phyloP scores from a whole-genome alignment of 1,140 invertebrate species.

The Zaprionus vittiger region DNA sequence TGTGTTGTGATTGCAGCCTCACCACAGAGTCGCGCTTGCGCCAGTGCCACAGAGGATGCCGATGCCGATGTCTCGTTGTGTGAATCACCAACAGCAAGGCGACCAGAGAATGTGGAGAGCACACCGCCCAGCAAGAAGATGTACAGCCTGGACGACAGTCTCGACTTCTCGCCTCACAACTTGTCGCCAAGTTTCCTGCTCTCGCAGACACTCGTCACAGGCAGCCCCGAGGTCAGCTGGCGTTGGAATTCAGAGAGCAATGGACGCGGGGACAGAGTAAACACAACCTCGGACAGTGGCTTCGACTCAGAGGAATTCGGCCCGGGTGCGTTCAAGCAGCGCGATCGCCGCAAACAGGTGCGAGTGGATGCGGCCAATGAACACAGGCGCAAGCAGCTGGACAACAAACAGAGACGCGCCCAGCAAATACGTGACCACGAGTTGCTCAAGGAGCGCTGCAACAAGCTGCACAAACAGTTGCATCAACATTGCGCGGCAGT shows the following conservation, averaged over 20 bases:
- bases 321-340: constrained; percentile 12
- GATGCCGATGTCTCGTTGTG: constrained; percentile 37
- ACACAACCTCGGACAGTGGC: constrained; percentile 69
- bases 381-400: constrained; percentile 58
- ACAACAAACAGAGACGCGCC: constrained; percentile 62
- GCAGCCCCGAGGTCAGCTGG: constrained; percentile 78
- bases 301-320: constrained; percentile 69
- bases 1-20: constrained; percentile 54
- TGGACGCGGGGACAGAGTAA: constrained; percentile 35
- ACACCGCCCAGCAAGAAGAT: constrained; percentile 68
- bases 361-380: constrained; percentile 49
- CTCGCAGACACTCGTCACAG: constrained; percentile 70
- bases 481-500: constrained; percentile 40
- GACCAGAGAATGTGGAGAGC: constrained; percentile 48
- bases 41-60: constrained; percentile 46
- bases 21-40: constrained; percentile 61
- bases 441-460: constrained; percentile 71
- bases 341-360: constrained; percentile 56
- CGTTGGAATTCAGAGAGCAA: constrained; percentile 63
- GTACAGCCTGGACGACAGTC: constrained; percentile 70
- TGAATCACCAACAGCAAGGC: constrained; percentile 16
- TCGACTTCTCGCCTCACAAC: constrained; percentile 68
- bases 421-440: constrained; percentile 66
- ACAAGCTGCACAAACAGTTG: constrained; percentile 66
- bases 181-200: constrained; percentile 69